These are phyloP conservation scores for Guaruba guarouba DNA, from an alignment of 2,113 vertebrate genomes.

Conservation along the genomic window DNA sequence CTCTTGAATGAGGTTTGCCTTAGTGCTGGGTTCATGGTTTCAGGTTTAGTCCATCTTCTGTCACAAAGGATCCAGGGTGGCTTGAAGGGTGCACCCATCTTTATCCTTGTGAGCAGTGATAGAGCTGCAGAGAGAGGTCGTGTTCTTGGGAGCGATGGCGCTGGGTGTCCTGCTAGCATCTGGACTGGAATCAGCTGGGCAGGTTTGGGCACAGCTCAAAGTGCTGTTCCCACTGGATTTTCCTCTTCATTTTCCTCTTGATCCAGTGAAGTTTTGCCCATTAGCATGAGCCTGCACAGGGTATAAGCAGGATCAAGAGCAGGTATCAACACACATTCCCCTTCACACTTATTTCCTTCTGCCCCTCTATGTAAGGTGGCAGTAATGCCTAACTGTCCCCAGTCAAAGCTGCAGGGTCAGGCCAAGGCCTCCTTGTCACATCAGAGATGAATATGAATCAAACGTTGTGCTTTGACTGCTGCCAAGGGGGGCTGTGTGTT, in stretches of 20 bases:
- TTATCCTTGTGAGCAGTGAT: not conserved
- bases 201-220: not conserved
- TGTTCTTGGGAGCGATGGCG: not conserved
- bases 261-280: not conserved
- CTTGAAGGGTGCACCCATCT: not conserved
- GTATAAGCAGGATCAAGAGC: not conserved
- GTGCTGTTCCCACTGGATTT: not conserved
- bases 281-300: not conserved
- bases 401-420: not conserved
- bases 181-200: not conserved
- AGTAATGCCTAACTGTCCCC: not conserved
- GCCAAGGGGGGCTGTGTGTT: not conserved
- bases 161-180: not conserved
- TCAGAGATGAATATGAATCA: not conserved
- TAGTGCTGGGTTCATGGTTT: rapidly evolving
- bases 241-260: not conserved
- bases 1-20: not conserved
- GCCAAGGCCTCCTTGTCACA: not conserved
- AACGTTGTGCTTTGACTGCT: not conserved
- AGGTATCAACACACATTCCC: not conserved
- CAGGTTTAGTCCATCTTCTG: not conserved
- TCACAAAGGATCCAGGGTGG: not conserved
- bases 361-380: not conserved
- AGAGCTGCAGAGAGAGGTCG: not conserved
- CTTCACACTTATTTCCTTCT: not conserved